phyloP scores from a whole-genome alignment of 2,113 vertebrate species.

The western clawed frog (Xenopus tropicalis) region UCB_Xtro_10.0 CM004447.2:112048501-112049000 shows the following conservation, averaged over 20 bases:
- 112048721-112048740: too few species aligned
- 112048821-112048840: too few species aligned
- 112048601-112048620: not conserved
- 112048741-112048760: too few species aligned
- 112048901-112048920: too few species aligned
- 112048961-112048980: not conserved
- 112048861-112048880: too few species aligned
- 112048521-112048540: conserved; percentile 63
- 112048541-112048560: conserved; percentile 26
- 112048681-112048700: not conserved
- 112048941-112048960: not conserved
- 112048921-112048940: too few species aligned
- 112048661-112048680: not conserved
- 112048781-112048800: too few species aligned
- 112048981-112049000: not conserved
- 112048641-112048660: conserved; percentile 6
- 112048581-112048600: not conserved
- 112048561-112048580: not conserved
- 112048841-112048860: too few species aligned
- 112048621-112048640: not conserved
- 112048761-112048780: too few species aligned
- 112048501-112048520: conserved; percentile 57
- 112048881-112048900: too few species aligned
- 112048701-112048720: too few species aligned
- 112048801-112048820: too few species aligned